Conservation (phyloP, 2,888 invertebrate species). For the Lacanobia wlatinum region DNA sequence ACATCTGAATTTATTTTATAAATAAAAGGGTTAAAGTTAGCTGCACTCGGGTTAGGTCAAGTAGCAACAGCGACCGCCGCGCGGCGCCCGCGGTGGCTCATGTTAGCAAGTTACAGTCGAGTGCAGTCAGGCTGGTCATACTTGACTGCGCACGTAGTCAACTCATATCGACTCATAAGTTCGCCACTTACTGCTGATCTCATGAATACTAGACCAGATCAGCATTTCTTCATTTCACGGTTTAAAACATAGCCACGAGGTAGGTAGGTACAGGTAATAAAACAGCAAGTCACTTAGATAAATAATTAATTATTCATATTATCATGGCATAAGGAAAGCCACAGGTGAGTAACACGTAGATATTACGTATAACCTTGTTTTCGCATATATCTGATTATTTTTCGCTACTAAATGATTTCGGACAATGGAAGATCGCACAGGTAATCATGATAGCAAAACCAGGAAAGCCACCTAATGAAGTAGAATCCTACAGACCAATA, state of each 20-base stretch:
- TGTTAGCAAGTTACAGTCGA: not conserved
- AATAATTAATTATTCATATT: not conserved
- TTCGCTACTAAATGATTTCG: not conserved
- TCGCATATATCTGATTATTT: conserved; percentile 4
- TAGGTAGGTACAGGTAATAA: too few relatives aligned
- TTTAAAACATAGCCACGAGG: not conserved
- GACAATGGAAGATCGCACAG: too few relatives aligned
- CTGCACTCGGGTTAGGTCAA: too few relatives aligned
- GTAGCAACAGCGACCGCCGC: too few relatives aligned
- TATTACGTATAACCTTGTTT: conserved; percentile 8
- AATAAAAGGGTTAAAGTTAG: too few relatives aligned
- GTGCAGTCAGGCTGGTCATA: not conserved
- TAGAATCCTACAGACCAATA: too few relatives aligned
- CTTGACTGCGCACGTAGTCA: not conserved
- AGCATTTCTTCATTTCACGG: not conserved
- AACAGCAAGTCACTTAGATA: conserved; percentile 1
- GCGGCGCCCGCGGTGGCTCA: too few relatives aligned
- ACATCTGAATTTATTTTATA: too few relatives aligned
- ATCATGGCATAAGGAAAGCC: not conserved
- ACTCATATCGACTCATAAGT: not conserved
- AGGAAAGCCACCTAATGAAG: too few relatives aligned
- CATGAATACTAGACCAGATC: too few relatives aligned
- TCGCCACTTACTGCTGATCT: not conserved
- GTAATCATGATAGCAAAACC: too few relatives aligned
- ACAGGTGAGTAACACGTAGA: not conserved